These are phyloP conservation scores for Oncorhynchus tshawytscha DNA, from an alignment of 2,113 vertebrate genomes.

Conservation along the genomic window DNA sequence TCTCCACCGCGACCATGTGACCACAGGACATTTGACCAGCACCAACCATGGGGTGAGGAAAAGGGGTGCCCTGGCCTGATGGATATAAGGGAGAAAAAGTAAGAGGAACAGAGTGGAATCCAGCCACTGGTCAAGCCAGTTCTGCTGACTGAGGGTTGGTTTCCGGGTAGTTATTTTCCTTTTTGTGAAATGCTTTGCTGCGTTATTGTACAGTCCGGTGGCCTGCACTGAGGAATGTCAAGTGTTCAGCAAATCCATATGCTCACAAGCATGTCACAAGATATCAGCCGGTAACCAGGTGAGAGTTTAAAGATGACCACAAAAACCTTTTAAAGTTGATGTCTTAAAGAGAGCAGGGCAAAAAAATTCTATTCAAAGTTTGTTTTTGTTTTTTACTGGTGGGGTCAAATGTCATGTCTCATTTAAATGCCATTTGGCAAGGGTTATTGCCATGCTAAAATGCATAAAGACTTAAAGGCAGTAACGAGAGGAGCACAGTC, in stretches of 20 bases:
- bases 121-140: conserved; percentile 10
- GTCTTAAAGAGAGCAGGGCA: conserved; percentile 34
- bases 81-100: conserved; percentile 30
- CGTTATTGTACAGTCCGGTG: conserved; percentile 36
- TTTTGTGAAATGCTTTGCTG: conserved; percentile 16
- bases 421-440: neutral
- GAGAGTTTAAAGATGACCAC: conserved; percentile 65
- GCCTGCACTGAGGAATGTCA: conserved; percentile 47
- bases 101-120: conserved; percentile 27
- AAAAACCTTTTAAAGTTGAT: conserved; percentile 28
- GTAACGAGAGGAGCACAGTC: neutral
- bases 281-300: conserved; percentile 58
- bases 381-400: neutral
- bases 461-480: neutral
- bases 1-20: conserved; percentile 60
- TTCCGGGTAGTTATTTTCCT: conserved; percentile 41
- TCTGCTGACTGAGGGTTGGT: conserved; percentile 59
- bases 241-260: conserved; percentile 60
- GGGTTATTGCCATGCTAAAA: neutral
- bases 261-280: conserved; percentile 62
- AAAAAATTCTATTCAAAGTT: conserved; percentile 14
- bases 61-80: conserved; percentile 38
- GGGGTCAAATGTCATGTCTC: neutral
- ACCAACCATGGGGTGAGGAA: conserved; percentile 29
- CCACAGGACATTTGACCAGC: conserved; percentile 62